phyloP scores from a whole-genome alignment of 2,888 invertebrate species.

The Slavum lentiscoides region DNA sequence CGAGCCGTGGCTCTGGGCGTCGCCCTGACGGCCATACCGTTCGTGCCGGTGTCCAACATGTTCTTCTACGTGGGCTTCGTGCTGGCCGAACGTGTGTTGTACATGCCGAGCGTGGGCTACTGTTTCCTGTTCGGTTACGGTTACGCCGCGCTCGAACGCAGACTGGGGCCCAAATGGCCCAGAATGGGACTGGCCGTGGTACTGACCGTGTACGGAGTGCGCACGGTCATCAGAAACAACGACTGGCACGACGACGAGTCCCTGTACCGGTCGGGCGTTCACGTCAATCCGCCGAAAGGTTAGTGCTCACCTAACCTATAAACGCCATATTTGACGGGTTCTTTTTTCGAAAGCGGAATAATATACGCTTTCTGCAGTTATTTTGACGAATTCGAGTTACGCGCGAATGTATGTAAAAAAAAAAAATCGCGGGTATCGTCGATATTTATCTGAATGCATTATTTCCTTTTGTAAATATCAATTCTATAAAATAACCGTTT shows the following conservation, averaged over 20 bases:
- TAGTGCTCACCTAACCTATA: slow-evolving; percentile 58
- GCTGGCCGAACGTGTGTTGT: slow-evolving; percentile 92
- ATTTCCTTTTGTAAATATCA: no score
- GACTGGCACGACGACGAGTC: slow-evolving; percentile 94
- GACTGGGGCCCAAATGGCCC: slow-evolving; percentile 44
- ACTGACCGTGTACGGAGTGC: slow-evolving; percentile 70
- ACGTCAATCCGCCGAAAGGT: slow-evolving; percentile 98
- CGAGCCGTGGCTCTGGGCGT: slow-evolving; percentile 68
- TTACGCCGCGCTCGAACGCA: slow-evolving; percentile 61
- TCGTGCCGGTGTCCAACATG: slow-evolving; percentile 93
- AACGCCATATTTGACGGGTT: no score
- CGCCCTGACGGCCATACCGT: slow-evolving; percentile 82
- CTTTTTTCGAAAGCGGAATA: no score
- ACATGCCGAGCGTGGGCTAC: slow-evolving; percentile 93
- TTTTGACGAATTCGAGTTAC: no score
- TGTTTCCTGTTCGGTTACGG: slow-evolving; percentile 85
- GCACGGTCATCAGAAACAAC: slow-evolving; percentile 79
- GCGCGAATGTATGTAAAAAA: no score
- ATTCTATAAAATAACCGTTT: no score
- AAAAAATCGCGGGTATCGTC: no score
- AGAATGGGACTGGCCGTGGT: slow-evolving; percentile 62
- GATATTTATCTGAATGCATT: no score
- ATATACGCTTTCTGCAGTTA: no score
- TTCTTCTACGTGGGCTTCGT: slow-evolving; percentile 98
- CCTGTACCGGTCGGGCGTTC: slow-evolving; percentile 86